A percentile compares a stretch with the other conserved stretches of the same genome.
phyloP scores from a whole-genome alignment of 2,113 vertebrate genomes.

The Catharus fuscescens region DNA sequence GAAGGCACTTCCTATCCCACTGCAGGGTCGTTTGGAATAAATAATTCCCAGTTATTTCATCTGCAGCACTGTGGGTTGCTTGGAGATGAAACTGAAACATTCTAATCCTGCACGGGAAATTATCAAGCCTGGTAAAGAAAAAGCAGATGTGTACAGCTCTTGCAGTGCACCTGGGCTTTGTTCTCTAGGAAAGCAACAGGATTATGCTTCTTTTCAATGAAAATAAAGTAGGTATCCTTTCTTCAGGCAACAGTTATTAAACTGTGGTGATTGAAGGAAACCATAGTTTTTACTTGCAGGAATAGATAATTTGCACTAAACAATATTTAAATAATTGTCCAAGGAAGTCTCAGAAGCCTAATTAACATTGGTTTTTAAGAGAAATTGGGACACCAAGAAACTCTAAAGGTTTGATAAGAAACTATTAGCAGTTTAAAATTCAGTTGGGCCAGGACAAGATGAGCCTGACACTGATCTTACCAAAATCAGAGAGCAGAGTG shows the following conservation, averaged over 20 bases:
- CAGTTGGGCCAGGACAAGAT: background rate
- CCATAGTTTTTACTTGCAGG: background rate
- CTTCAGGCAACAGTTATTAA: background rate
- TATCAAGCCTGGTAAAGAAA: background rate
- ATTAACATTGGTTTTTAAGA: background rate
- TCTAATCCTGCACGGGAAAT: background rate
- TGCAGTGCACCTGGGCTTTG: background rate
- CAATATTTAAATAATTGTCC: background rate
- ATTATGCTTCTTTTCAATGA: background rate
- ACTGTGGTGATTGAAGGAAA: background rate
- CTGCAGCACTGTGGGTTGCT: background rate
- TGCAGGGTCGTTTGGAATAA: background rate
- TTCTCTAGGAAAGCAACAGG: background rate
- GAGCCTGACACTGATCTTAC: background rate
- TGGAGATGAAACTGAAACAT: background rate
- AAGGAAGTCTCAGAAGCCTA: background rate
- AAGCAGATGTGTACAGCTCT: background rate
- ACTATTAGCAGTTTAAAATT: background rate
- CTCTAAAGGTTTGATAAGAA: background rate
- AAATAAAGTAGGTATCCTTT: background rate
- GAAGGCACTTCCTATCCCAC: background rate
- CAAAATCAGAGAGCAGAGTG: background rate
- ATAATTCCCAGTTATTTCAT: background rate
- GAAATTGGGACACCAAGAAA: background rate
- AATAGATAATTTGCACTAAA: background rate